Conservation (phyloP, 2,113 vertebrate genomes). For the Poeciliopsis occidentalis region DNA sequence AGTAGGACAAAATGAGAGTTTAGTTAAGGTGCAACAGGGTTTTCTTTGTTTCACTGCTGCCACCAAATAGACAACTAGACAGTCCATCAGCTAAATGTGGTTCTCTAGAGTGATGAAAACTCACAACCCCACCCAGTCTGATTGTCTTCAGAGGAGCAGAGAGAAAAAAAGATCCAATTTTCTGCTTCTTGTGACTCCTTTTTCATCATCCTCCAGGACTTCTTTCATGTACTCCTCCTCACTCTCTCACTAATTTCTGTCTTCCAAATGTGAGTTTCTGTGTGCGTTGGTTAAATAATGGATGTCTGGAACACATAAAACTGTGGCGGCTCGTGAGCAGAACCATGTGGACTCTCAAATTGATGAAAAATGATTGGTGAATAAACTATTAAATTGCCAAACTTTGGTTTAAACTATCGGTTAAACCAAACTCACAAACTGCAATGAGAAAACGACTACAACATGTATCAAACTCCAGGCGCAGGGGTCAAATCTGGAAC, state of each 20-base stretch:
- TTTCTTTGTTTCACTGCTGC: slow-evolving; percentile 15
- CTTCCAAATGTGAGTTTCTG: slow-evolving; percentile 25
- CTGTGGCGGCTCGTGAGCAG: background rate
- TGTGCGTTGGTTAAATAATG: slow-evolving; percentile 15
- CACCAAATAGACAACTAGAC: slow-evolving; percentile 14
- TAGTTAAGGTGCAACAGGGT: background rate
- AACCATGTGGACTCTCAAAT: background rate
- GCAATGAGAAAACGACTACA: background rate
- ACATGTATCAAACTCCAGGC: too few species aligned
- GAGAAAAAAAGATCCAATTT: slow-evolving; percentile 59
- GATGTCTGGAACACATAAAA: slow-evolving; percentile 24
- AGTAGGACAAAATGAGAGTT: background rate
- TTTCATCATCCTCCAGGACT: slow-evolving; percentile 49
- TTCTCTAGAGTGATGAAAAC: slow-evolving; percentile 35
- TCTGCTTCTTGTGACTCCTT: slow-evolving; percentile 57
- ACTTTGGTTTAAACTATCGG: background rate
- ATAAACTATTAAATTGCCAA: background rate
- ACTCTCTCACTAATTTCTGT: slow-evolving; percentile 38
- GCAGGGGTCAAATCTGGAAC: too few species aligned
- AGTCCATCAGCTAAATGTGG: slow-evolving; percentile 7
- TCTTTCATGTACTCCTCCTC: slow-evolving; percentile 30
- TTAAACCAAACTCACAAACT: background rate
- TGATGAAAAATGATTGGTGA: slow-evolving; percentile 4
- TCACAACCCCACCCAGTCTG: slow-evolving; percentile 39
- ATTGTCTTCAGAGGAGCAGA: slow-evolving; percentile 38